Base-by-base conservation (phyloP, 2,113 vertebrate species). In the Micromys minutus region DNA sequence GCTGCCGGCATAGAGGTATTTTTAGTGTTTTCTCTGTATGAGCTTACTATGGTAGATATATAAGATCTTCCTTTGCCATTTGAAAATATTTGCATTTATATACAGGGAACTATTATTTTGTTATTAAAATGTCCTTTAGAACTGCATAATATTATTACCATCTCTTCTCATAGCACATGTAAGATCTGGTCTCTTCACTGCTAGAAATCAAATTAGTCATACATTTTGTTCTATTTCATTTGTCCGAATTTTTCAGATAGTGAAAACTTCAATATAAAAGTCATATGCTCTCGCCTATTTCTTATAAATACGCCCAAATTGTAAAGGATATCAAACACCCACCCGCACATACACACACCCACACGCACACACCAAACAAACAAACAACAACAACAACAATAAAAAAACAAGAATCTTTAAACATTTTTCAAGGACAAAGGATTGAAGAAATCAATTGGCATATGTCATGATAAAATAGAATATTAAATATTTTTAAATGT, bases 31-130 rank as follows among this genome's bases (percentile, higher is more conserved):
- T 24, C 22, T 92, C 61, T 88, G 9, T 76, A 45, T 69, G 34
- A 79, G 12, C 34, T 87, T n/a, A 92, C 63, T 84, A 24, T 45
- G 39, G 87, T 42, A 5, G 90, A 90, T 92, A 88, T 75, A 75
- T 61, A 86, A 89, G 15, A 72, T 80, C 67, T 92, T 87, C 7
- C 42, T n/a, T 15, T 92, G 22, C 19, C 3, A 65, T 52, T 83
- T 59, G 50, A 95, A 96, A 31, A 42, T 5, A 95, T 96, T 95
- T 94, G 39, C 42, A 95, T 65, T 93, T 92, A 90, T 71, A 59
- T 8, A 59, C 59, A 12, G 71, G 52, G 75, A 90, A 91, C 79
- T 63, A 69, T 85, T 74, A 75, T 36, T 94, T 81, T 90, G 22
- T 75, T 59, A 92, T 67, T 76, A 87, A 90, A 95, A 50, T 85